These are phyloP conservation scores for Mylabris sibirica DNA, from an alignment of 2,888 invertebrate genomes.

Conservation along the genomic window DNA sequence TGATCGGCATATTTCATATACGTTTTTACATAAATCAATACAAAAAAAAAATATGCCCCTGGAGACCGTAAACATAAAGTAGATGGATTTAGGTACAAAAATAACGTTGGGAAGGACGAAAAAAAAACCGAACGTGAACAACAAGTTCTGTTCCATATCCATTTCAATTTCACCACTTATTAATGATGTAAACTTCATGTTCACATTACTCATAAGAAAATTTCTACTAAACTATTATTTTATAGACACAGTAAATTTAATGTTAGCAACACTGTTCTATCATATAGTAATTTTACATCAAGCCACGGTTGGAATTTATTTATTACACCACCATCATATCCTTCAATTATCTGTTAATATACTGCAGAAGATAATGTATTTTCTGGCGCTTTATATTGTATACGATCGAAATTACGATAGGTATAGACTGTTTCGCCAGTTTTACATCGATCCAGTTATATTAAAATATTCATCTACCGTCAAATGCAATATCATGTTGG, in stretches of 20 bases:
- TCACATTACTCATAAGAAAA: not conserved
- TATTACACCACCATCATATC: conserved; percentile 5
- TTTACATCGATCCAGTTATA: not conserved
- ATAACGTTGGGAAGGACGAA: too few species aligned
- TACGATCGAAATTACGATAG: not conserved
- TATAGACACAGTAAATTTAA: not conserved
- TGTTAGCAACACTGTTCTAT: conserved; percentile 9
- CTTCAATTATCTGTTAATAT: conserved; percentile 10
- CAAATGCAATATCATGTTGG: not conserved
- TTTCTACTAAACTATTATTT: not conserved
- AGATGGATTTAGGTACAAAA: not conserved
- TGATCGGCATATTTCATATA: conserved; percentile 10
- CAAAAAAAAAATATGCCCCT: not conserved
- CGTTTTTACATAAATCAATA: conserved; percentile 12
- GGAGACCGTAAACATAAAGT: not conserved
- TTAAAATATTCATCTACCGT: conserved; percentile 5
- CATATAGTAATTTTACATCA: conserved; percentile 2
- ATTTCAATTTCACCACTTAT: not conserved
- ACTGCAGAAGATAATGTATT: conserved; percentile 1
- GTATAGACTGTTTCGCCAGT: not conserved
- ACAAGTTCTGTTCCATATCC: not conserved
- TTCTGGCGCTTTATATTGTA: not conserved
- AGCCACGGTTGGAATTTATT: not conserved
- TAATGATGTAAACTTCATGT: not conserved
- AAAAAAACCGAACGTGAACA: not conserved